Evolutionary conservation across 2,113 vertebrate species (phyloP), one percentile per base, ranked within the genome.

Genomic region (Promerops cafer): DNA sequence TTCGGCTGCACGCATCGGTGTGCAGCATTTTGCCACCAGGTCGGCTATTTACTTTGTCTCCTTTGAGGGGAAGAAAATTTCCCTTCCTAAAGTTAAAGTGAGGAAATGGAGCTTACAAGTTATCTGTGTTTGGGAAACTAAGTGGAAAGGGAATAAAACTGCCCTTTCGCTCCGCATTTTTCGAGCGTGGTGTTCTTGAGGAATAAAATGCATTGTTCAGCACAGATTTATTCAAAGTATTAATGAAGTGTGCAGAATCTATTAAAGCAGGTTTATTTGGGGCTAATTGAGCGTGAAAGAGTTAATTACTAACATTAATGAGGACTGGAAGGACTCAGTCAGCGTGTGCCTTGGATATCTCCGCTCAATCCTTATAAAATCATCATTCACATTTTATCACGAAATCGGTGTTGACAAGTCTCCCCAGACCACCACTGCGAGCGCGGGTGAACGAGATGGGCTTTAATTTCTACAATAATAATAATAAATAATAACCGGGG

Each of bases 251-350:
- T 95, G 96, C 83, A 94, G 82, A 97, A 96, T 97, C 98, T 97
- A 97, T 97, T 97, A 97, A 96, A 97, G 95, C 40, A 59, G 91
- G 97, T 97, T 97, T 97, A 94, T 97, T 96, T 86, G 76, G 83
- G 69, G 74, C 97, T 97, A 98, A 98, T 97, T 95, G 97, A 97
- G 97, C 98, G 94, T 96, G 97, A 97, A 97, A 91, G 87, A 97
- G 95, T 98, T 97, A 97, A 98, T 96, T 97, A 96, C 95, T 97
- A 90, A 94, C 96, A 95, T 96, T 97, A 98, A 97, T 97, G 97
- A 98, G 94, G 64, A 93, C 90, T 93, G 95, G 96, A 94, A 52
- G 54, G 95, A 69, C 82, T 97, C 95, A 83, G 76, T 7, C 87
- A 97, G 90, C 94, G n/a, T 84, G 86, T 42, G 82, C 90, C 95